Conservation (phyloP, 2,888 invertebrate genomes). For the Microplitis deprimator region DNA sequence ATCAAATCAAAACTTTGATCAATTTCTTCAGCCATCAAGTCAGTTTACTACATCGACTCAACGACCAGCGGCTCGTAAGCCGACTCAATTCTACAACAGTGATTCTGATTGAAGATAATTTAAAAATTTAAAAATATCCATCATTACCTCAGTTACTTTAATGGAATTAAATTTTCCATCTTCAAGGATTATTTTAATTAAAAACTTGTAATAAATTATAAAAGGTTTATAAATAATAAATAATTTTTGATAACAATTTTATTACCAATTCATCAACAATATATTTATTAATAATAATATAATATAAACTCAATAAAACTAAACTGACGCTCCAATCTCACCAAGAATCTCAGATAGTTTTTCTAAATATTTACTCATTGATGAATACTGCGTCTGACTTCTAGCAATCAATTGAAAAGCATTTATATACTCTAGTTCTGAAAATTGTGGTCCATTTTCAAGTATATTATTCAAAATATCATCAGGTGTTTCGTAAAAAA, state of each 20-base stretch:
- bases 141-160: conserved; percentile 17
- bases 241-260: not conserved
- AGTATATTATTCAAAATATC: conserved; percentile 86
- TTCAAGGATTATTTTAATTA: conserved; percentile 14
- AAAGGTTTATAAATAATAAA: not conserved
- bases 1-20: not conserved
- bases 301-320: conserved; percentile 4
- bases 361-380: conserved; percentile 81
- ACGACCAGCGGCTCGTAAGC: conserved; percentile 6
- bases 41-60: not conserved
- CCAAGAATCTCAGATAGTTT: conserved; percentile 89
- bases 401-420: conserved; percentile 74
- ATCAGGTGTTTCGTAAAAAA: conserved; percentile 87
- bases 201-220: conserved; percentile 4
- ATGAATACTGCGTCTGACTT: conserved; percentile 60
- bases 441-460: conserved; percentile 86
- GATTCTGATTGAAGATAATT: conserved; percentile 37
- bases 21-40: conserved; percentile 17
- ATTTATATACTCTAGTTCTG: conserved; percentile 85
- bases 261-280: conserved; percentile 16
- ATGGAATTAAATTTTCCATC: conserved; percentile 20
- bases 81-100: not conserved
- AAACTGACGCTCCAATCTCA: conserved; percentile 82
- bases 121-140: not conserved
- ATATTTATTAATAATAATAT: conserved; percentile 3